Base-by-base conservation (phyloP, 2,888 invertebrate species). In the Pheosia tremula region DNA sequence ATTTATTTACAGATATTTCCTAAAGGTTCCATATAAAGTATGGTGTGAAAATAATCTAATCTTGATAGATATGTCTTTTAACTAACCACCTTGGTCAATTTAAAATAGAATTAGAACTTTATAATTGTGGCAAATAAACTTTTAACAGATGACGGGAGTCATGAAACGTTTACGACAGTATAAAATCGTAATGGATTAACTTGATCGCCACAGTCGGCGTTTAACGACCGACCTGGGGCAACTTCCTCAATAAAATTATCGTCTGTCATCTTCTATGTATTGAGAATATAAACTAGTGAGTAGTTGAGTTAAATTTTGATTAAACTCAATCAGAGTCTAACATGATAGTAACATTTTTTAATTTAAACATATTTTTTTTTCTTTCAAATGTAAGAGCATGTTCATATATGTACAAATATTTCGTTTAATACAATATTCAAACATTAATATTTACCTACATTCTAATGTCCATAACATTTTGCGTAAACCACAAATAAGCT, bases 161-260 rank as follows among this genome's bases (percentile, higher is more conserved):
- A 81, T 90, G 90, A 89, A 89, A 86, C 87, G 84, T 93, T 93
- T 91, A 93, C 86, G 90, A 88, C 84, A 83, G 74, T 87, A 91
- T 92, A 90, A 91, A 92, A 91, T 86, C 75, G 86, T 91, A 92
- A 92, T 90, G 91, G 88, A 89, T 91, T 86, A 89, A 88, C 83
- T 88, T 86, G 88, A 90, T 91, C 85, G 87, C 83, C 84, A 79
- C 83, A 84, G 85, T 82, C 83, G 81, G 71, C 82, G 79, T 86
- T 89, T 91, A 89, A 91, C 87, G 90, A 89, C 80, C 87, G 83
- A 77, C 85, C 86, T 79, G 87, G 79, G 85, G 82, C 81, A 81
- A 88, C 91, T 91, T 92, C 92, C 93, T 90, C 91, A 89, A 91
- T 93, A 92, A 92, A 92, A 89, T 88, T 83, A 90, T 89, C 83